These are phyloP conservation scores for Tortrix viridana DNA, from an alignment of 2,888 invertebrate genomes.

Conservation along the genomic window DNA sequence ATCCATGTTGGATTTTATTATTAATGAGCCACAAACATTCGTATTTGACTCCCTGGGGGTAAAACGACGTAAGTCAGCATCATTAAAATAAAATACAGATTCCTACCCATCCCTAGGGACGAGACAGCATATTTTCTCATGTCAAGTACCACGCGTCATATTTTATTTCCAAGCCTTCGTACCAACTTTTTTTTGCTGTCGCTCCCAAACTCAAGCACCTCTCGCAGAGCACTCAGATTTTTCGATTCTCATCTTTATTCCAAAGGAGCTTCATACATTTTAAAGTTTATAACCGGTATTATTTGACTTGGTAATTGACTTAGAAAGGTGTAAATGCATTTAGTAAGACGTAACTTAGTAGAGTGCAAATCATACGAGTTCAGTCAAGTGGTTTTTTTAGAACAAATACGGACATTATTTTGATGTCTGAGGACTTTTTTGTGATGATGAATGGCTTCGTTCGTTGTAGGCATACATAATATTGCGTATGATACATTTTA, in stretches of 20 bases:
- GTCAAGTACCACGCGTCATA: constrained; percentile 33
- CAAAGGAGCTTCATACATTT: not conserved
- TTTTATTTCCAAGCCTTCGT: constrained; percentile 27
- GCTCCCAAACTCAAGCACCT: not conserved
- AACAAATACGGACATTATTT: constrained; percentile 19
- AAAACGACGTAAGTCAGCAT: not conserved
- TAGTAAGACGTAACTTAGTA: constrained; percentile 12
- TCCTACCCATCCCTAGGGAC: constrained; percentile 15
- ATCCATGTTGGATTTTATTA: too few species aligned
- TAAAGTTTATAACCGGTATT: not conserved
- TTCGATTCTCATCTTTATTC: not conserved
- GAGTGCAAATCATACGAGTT: constrained; percentile 22
- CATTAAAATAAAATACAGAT: constrained; percentile 34
- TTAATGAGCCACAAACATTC: not conserved
- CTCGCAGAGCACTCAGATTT: not conserved
- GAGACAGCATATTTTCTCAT: constrained; percentile 31
- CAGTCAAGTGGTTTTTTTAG: constrained; percentile 15
- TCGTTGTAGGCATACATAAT: too few species aligned
- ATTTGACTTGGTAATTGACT: constrained; percentile 11
- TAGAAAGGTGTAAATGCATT: constrained; percentile 10
- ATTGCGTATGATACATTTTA: too few species aligned
- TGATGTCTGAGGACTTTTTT: constrained; percentile 12
- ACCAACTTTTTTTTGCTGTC: constrained; percentile 22
- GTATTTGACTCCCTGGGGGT: not conserved
- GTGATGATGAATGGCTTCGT: not conserved